phyloP scores from a whole-genome alignment of 1,140 invertebrate species.

The Mya arenaria region DNA sequence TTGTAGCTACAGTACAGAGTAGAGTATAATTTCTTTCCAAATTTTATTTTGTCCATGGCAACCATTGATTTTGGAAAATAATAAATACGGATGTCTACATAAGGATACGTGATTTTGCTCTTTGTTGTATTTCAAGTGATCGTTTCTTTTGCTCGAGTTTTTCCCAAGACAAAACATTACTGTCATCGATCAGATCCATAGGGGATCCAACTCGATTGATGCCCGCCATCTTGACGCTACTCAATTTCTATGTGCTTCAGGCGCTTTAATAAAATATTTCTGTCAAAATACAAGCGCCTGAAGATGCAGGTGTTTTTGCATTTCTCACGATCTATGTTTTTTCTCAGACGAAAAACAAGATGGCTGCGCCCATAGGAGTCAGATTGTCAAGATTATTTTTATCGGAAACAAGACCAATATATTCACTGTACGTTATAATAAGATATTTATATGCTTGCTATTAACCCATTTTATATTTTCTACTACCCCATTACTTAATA shows the following conservation, averaged over 20 bases:
- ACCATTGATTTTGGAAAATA: slow-evolving; percentile 10
- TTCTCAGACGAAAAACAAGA: not conserved
- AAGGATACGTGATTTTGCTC: slow-evolving; percentile 77
- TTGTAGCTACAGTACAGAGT: too few species aligned
- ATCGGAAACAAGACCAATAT: too few species aligned
- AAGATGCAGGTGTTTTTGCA: not conserved
- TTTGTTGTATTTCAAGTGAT: slow-evolving; percentile 67
- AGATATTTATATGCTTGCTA: too few species aligned
- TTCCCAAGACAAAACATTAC: slow-evolving; percentile 67
- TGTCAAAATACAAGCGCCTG: not conserved
- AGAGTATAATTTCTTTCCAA: too few species aligned
- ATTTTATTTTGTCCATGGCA: not conserved
- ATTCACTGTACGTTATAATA: too few species aligned
- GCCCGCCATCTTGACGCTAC: slow-evolving; percentile 70
- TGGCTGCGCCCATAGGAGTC: not conserved
- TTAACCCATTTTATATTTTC: too few species aligned
- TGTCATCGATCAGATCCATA: slow-evolving; percentile 76
- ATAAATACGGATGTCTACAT: not conserved
- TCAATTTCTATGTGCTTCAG: not conserved
- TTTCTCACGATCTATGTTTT: not conserved
- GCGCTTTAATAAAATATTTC: not conserved
- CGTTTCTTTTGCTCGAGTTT: slow-evolving; percentile 66
- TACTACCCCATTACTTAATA: too few species aligned
- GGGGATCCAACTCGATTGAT: slow-evolving; percentile 76
- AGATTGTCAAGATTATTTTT: not conserved